These are phyloP conservation scores for Globia sparganii DNA, from an alignment of 2,888 invertebrate genomes.

Conservation along the genomic window DNA sequence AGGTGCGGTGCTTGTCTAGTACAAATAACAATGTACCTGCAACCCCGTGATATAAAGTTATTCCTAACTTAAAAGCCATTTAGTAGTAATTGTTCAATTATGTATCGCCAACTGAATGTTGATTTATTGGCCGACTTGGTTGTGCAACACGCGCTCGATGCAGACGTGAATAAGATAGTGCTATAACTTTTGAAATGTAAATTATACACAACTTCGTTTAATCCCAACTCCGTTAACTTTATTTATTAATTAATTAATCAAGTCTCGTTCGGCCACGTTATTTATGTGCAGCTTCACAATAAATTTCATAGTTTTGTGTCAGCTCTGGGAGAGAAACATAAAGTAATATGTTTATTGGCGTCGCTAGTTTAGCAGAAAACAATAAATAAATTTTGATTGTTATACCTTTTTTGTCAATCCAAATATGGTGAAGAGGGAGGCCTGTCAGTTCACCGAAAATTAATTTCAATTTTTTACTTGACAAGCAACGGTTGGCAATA, in stretches of 20 bases:
- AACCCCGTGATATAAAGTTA: conserved; percentile 21
- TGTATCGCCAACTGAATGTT: conserved; percentile 46
- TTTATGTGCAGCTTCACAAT: conserved; percentile 44
- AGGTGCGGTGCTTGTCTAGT: background rate
- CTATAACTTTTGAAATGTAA: conserved; percentile 57
- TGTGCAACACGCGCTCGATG: conserved; percentile 28
- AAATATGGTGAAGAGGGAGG: too few relatives aligned
- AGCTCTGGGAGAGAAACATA: conserved; percentile 21
- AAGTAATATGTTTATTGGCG: conserved; percentile 24
- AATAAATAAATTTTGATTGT: background rate
- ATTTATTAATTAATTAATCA: conserved; percentile 49
- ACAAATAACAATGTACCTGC: background rate
- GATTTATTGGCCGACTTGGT: conserved; percentile 42
- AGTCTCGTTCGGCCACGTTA: conserved; percentile 19
- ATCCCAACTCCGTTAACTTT: conserved; percentile 39
- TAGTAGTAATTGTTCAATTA: conserved; percentile 54
- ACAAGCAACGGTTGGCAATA: too few relatives aligned
- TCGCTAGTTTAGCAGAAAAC: background rate
- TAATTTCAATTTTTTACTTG: too few relatives aligned
- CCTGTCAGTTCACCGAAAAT: too few relatives aligned
- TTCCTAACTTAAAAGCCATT: conserved; percentile 26
- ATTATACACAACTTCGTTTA: conserved; percentile 52
- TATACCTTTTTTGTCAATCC: background rate
- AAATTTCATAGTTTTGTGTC: conserved; percentile 12
- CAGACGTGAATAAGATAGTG: conserved; percentile 29